Evolutionary conservation across 23 tunicate genomes (phyloP), one percentile per base, ranked within the genome.

Genomic region (Styela clava): DNA sequence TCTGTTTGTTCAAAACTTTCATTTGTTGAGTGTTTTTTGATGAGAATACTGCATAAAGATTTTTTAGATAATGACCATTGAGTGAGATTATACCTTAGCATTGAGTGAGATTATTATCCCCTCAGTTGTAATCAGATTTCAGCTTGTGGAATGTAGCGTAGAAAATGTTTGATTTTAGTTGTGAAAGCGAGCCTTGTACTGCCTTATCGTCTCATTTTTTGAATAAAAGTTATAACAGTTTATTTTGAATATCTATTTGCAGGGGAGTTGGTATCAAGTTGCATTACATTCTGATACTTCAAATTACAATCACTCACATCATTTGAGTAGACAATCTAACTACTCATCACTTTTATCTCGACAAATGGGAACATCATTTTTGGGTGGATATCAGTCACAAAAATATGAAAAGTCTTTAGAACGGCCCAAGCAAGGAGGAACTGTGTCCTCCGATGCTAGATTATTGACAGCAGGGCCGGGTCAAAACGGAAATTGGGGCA

Each of bases 341-440:
- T 76, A 44, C 65, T 24, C 81, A 76, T 16, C 30, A 22, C 37
- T 24, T 52, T 24, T 76, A 56, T 44, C 65, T 22, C 52, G 81
- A 24, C 24, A 52, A 0, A 52, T 44, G 64, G 65, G 65, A 9
- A 32, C 81, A 22, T 27, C 81, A 9, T 24, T 76, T 33, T 27
- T 76, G 18, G 81, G 52, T 7, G 35, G 25, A 52, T 73, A 33
- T 37, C 82, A 87, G 93, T 27, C 52, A 31, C 62, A 81, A 74
- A 68, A 85, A 87, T 63, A 85, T 81, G 73, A 91, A 82, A 74
- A 85, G 84, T 64, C 33, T 26, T 71, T 71, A 71, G 77, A 71
- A 32, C 32, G 77, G 16, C 77, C 77, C 5, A 71, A 71, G 35
- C 77, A 71, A 71, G 37, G 35, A 16, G 77, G 77, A 32, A 16